Evolutionary conservation across 1,140 invertebrate genomes (phyloP).

Genomic region (Ganaspis sp.): DNA sequence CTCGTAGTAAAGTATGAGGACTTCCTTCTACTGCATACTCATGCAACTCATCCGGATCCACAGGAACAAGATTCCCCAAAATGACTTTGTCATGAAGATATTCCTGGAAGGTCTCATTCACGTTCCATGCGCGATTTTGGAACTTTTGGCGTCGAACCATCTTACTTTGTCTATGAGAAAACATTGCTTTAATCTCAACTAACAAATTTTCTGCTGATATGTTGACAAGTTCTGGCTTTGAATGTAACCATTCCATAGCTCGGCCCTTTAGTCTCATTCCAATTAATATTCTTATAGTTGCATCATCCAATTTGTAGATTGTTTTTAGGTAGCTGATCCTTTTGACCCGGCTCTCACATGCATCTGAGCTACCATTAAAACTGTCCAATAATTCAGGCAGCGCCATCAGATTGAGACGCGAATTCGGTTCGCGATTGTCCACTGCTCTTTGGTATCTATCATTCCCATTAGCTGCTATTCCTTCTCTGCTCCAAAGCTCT

Average conservation of each 20-base stretch:
- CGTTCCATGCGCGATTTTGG: slow-evolving; percentile 50
- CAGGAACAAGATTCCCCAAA: slow-evolving; percentile 50
- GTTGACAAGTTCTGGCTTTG: slow-evolving; percentile 31
- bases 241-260: slow-evolving; percentile 38
- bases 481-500: too few species aligned
- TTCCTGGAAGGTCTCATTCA: slow-evolving; percentile 47
- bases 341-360: slow-evolving; percentile 16
- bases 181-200: slow-evolving; percentile 25
- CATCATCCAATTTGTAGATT: slow-evolving; percentile 15
- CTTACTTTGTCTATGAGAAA: slow-evolving; percentile 27
- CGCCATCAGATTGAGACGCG: too few species aligned
- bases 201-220: slow-evolving; percentile 25
- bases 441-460: too few species aligned
- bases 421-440: too few species aligned
- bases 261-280: background rate
- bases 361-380: background rate
- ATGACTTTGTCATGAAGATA: slow-evolving; percentile 58
- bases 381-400: slow-evolving; percentile 19
- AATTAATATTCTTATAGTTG: slow-evolving; percentile 27
- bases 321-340: background rate
- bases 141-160: slow-evolving; percentile 41
- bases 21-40: slow-evolving; percentile 62
- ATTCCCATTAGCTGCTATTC: too few species aligned
- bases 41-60: slow-evolving; percentile 52
- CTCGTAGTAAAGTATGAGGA: slow-evolving; percentile 31